Evolutionary conservation across 2,888 invertebrate genomes (phyloP), one percentile per base, ranked within the genome.

Genomic region (Cylindroiulus punctatus): DNA sequence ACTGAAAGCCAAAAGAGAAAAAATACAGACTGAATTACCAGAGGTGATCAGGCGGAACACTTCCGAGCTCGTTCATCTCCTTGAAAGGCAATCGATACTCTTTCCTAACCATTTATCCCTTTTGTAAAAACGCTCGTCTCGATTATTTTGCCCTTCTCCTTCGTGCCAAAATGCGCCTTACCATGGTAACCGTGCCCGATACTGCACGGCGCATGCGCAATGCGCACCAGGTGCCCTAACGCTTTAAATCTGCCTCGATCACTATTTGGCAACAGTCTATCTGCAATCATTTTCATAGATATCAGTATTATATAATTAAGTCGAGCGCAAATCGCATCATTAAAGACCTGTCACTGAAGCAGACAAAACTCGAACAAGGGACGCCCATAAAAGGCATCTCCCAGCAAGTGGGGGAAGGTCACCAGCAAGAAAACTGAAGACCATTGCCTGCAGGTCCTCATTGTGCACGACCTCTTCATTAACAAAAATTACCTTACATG

Each of bases 71-170:
- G 76, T 76, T 76, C 76, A 76, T 76, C 76, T 76, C 76, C 76
- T 76, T 76, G 76, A 76, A 76, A 76, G 76, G 76, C 76, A 76
- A 76, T 76, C 76, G 76, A 76, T 76, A 76, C 76, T 76, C 76
- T 76, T 30, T 76, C 30, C 76, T 14, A 76, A 76, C 76, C 26
- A 76, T 76, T 76, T 76, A 76, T 76, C 76, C 76, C 76, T 76
- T 76, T 76, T 76, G 76, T 76, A 76, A 76, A 76, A 76, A 32
- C 30, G 12, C 76, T 76, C 2, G 76, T 30, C 76, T 76, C 76
- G 76, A 76, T 76, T 76, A 76, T 76, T 76, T 76, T 76, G 76
- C 76, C 76, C 76, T 76, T 76, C 76, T 76, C 76, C 76, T 76
- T 32, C 30, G 26, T 76, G 76, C 76, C 76, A 76, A 76, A 76